Evolutionary conservation across 2,888 invertebrate species (phyloP).

Genomic region (Oscheius myriophilus): DNA sequence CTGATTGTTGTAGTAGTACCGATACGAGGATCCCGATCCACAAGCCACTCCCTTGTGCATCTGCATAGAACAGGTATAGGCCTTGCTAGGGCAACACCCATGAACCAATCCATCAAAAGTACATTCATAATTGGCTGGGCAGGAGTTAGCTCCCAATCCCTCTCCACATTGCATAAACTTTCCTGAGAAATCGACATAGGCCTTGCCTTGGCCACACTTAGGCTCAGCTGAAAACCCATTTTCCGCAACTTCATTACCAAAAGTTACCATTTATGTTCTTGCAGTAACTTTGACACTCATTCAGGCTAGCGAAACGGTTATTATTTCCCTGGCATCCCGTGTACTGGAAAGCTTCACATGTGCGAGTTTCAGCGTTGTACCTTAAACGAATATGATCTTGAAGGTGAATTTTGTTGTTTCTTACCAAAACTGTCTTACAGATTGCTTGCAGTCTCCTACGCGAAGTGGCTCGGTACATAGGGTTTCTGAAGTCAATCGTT

Average conservation of each 20-base stretch:
- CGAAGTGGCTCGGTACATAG: conserved; percentile 55
- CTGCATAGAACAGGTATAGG: conserved; percentile 56
- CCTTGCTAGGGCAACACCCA: conserved; percentile 61
- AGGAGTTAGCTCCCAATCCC: conserved; percentile 42
- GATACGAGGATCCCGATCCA: conserved; percentile 50
- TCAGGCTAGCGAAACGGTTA: conserved; percentile 54
- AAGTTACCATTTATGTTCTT: conserved; percentile 52
- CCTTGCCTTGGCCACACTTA: conserved; percentile 52
- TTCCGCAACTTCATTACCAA: neutral
- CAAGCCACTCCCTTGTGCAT: conserved; percentile 54
- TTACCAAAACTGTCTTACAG: conserved; percentile 54
- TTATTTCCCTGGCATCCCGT: conserved; percentile 60
- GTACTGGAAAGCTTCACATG: conserved; percentile 52
- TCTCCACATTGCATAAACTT: conserved; percentile 54
- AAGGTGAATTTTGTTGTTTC: conserved; percentile 4
- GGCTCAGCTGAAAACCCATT: conserved; percentile 47
- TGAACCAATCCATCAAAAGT: conserved; percentile 54
- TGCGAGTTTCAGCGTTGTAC: conserved; percentile 52
- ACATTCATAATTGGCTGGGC: conserved; percentile 61
- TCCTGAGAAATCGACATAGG: conserved; percentile 52
- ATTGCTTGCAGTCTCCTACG: conserved; percentile 59
- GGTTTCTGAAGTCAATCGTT: conserved; percentile 45
- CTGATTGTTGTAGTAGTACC: conserved; percentile 55
- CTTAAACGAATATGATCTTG: neutral
- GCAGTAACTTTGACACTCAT: conserved; percentile 58